phyloP scores from a whole-genome alignment of 2,888 invertebrate species.

The Gryllus longicercus region DNA sequence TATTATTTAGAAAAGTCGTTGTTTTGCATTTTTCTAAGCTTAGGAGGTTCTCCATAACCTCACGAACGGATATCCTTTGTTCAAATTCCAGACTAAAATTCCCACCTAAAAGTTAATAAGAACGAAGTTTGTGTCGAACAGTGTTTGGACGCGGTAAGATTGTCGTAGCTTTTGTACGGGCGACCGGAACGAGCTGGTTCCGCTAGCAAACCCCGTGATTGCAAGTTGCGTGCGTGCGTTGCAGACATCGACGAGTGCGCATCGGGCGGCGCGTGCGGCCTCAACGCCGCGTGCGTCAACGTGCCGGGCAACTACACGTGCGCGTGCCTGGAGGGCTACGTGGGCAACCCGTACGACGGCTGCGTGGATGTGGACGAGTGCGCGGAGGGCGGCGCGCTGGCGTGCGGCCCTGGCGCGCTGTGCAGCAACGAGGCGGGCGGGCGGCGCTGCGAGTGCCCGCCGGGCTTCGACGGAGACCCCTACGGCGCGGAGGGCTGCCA shows the following conservation, averaged over 20 bases:
- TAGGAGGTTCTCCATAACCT: no score
- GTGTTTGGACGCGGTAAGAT: no score
- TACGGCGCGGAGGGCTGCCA: slow-evolving; percentile 62
- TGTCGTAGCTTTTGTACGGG: no score
- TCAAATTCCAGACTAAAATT: no score
- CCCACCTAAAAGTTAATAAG: no score
- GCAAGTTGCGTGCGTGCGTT: slow-evolving; percentile 38
- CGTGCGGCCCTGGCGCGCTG: slow-evolving; percentile 74
- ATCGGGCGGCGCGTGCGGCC: slow-evolving; percentile 75
- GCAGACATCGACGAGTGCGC: slow-evolving; percentile 85
- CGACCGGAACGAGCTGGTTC: no score
- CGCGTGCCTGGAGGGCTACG: slow-evolving; percentile 74
- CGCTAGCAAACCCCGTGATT: no score
- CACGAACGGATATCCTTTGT: no score
- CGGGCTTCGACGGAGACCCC: slow-evolving; percentile 78
- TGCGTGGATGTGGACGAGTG: slow-evolving; percentile 73
- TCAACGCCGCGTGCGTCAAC: slow-evolving; percentile 77
- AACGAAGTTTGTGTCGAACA: no score
- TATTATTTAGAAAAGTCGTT: no score
- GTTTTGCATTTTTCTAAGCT: no score
- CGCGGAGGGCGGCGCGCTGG: slow-evolving; percentile 46
- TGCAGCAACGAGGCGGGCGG: slow-evolving; percentile 79
- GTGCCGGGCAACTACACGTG: slow-evolving; percentile 85
- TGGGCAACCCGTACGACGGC: slow-evolving; percentile 76
- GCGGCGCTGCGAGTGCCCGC: slow-evolving; percentile 78